Evolutionary conservation across 37 sponge, comb jelly and placozoan species (phyloP), one percentile per base, ranked within the genome.

Genomic region (Bolinopsis microptera): DNA sequence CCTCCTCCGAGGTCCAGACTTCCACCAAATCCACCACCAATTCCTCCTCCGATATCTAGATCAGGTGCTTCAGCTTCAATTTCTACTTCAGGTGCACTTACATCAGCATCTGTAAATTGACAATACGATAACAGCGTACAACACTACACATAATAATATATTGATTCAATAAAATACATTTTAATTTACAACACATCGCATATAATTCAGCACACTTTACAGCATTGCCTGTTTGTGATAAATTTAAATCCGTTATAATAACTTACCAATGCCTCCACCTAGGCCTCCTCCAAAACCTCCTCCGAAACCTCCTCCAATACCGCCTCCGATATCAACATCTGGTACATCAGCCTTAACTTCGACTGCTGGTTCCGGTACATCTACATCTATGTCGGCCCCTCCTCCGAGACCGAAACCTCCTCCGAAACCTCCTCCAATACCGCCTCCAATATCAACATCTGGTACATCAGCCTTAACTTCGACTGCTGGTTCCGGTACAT

Each of bases 391-490:
- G 8, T 41, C 26, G 0, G 23, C 61, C 31, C 83, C 83, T 3
- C 13, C 13, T 35, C 83, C 83, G 38, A 82, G 31, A 13, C 83
- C 83, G 37, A 82, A 82, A 8, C 83, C 83, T 32, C 38, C 30
- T 82, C 75, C 75, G 61, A 48, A 48, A 30, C 75, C 31, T 13
- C 13, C 13, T 18, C 61, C 61, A 13, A 48, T 48, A 18, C 61
- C 61, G 13, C 61, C 61, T 18, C 61, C 13, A 77, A 77, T 1
- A 36, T 32, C 32, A 77, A 40, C 48, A 39, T 86, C 90, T 39
- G 90, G 90, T 22, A 38, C 61, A 27, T 86, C 90, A 39, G 90
- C 61, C 39, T 86, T 86, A 48, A 40, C 90, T 41, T 40, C 61
- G 8, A 38, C 90, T 24, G 3, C 90, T 24, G 31, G 61, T 72